Percentiles rank a stretch among this genome's conserved stretches.
Conservation (phyloP, 2,797 vertebrate species). For the Okamejei kenojei region DNA sequence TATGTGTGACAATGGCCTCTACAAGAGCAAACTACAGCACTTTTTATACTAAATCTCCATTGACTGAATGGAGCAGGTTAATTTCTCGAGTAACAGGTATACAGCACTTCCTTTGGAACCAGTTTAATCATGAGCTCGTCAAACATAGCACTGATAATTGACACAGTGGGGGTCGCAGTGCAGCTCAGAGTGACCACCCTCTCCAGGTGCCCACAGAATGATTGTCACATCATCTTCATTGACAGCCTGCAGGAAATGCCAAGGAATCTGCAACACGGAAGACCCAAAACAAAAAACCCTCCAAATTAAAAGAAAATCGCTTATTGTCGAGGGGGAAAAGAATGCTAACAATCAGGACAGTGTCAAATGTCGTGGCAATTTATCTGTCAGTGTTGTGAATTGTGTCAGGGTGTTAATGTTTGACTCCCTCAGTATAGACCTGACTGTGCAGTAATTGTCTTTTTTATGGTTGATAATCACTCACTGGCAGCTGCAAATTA, state of each 20-base stretch:
- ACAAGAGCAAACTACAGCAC: background rate
- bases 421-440: background rate
- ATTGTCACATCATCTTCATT: background rate
- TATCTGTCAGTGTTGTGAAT: constrained; percentile 19
- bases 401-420: constrained; percentile 8
- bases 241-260: background rate
- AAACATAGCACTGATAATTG: background rate
- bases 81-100: background rate
- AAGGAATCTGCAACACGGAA: background rate
- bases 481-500: constrained; percentile 29
- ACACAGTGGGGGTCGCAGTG: constrained; percentile 3
- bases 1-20: background rate
- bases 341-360: constrained; percentile 27
- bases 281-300: background rate
- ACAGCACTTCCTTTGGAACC: background rate
- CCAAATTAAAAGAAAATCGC: constrained; percentile 4
- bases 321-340: background rate
- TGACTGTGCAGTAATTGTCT: constrained; percentile 22
- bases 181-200: background rate
- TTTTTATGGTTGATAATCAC: constrained; percentile 2
- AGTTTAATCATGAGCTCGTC: background rate
- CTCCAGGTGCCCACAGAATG: background rate
- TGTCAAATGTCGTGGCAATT: constrained; percentile 29
- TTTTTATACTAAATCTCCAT: background rate
- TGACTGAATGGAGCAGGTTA: background rate